Evolutionary conservation across 2,113 vertebrate species (phyloP), one percentile per base, ranked within the genome.

Genomic region (Chloropsis cyanopogon): DNA sequence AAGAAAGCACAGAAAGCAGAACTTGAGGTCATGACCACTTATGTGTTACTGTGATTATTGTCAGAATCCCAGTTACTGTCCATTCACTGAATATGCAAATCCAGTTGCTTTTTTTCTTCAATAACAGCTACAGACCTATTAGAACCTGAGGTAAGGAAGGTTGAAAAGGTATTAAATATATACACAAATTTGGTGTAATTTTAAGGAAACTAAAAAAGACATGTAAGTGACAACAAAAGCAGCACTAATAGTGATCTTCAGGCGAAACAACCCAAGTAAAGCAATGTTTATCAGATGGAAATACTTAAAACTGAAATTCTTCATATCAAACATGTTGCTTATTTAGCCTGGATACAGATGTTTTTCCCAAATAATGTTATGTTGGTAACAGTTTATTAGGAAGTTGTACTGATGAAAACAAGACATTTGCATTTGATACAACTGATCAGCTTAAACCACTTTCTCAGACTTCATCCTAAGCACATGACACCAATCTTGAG

Each of bases 131-230:
- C 50, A 89, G 44, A 39, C 6, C 8, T 70, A 37, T 9, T 77
- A 72, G 52, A 94, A 88, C 52, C 46, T 88, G 87, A 92, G 86
- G 59, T 82, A 82, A 89, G 75, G 46, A 82, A 84, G 77, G 50
- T 23, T 63, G 68, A 82, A 64, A 90, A 87, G 37, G 14, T 89
- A 80, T 60, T 71, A 56, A 66, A 68, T 9, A 50, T 20, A 66
- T 7, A 82, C 5, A 4, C 4, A 4, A 68, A 52, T 65, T 63
- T 15, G 18, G 54, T 85, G 9, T 70, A 64, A 31, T 41, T 42
- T 23, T 56, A 86, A 86, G 47, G 76, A 92, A 91, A 73, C 37
- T 53, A 82, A 92, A 4, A 41, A 72, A 76, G 60, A 87, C 53
- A 42, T 56, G 4, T 25, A 44, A 85, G 33, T 69, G 41, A 73